Evolutionary conservation across 2,113 vertebrate species (phyloP).

Genomic region (Monarcha castaneiventris): DNA sequence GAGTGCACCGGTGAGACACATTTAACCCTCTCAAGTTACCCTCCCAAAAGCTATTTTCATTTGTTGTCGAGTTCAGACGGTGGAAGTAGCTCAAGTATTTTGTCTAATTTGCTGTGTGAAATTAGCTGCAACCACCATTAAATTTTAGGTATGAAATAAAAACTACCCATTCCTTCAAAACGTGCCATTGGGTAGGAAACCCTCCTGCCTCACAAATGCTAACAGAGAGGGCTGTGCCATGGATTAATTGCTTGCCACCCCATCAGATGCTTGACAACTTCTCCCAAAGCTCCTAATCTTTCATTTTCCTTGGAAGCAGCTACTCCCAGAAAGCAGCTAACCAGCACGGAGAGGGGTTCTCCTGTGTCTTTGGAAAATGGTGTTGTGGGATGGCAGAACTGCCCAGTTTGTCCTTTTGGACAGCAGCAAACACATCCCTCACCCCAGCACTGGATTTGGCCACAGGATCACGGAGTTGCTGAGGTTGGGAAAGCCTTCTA

Average conservation of each 20-base stretch:
- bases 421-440: not conserved
- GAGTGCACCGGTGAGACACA: conserved; percentile 36
- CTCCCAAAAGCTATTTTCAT: conserved; percentile 9
- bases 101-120: conserved; percentile 39
- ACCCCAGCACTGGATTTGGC: not conserved
- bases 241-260: not conserved
- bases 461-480: not conserved
- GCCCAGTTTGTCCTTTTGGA: not conserved
- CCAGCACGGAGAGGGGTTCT: not conserved
- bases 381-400: not conserved
- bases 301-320: conserved; percentile 20
- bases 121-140: conserved; percentile 44
- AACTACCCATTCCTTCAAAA: not conserved
- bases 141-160: conserved; percentile 35
- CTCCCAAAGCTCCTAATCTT: conserved; percentile 15
- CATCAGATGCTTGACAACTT: not conserved
- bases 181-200: not conserved
- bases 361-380: not conserved
- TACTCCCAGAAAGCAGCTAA: not conserved
- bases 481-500: not conserved
- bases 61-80: not conserved
- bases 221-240: not conserved
- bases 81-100: conserved; percentile 5
- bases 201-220: not conserved
- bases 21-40: conserved; percentile 54